Conservation (phyloP, 2,888 invertebrate species). For the Hirudinaria manillensis region DNA sequence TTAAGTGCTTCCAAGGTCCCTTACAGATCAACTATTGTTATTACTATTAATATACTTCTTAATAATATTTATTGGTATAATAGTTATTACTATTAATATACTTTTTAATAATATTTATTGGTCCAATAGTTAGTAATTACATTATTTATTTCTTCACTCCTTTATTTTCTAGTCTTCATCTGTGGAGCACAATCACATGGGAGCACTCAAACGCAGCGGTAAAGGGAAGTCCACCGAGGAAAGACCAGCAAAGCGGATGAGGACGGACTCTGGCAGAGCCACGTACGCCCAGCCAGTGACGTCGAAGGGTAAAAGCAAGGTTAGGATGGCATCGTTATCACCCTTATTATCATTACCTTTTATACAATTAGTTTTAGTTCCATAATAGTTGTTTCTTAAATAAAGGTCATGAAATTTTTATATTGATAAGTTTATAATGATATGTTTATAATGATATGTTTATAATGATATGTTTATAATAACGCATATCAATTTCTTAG, state of each 20-base stretch:
- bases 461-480: too few relatives aligned
- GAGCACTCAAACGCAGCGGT: slow-evolving; percentile 21
- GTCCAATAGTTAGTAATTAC: too few relatives aligned
- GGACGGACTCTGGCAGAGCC: slow-evolving; percentile 33
- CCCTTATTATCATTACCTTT: background rate
- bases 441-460: too few relatives aligned
- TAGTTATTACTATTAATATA: too few relatives aligned
- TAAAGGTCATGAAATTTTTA: background rate
- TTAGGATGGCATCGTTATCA: background rate
- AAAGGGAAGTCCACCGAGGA: slow-evolving; percentile 31
- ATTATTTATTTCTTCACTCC: background rate
- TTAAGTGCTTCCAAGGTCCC: too few relatives aligned
- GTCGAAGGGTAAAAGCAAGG: slow-evolving; percentile 33
- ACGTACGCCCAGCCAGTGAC: slow-evolving; percentile 33
- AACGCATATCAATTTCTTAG: too few relatives aligned
- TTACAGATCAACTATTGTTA: too few relatives aligned
- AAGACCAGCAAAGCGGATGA: slow-evolving; percentile 32
- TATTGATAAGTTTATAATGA: background rate
- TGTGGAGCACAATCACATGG: background rate
- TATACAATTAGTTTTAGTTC: background rate
- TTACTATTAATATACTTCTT: too few relatives aligned
- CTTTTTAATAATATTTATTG: too few relatives aligned
- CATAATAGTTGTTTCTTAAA: background rate
- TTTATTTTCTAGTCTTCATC: background rate
- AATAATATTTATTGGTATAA: too few relatives aligned